Evolutionary conservation across 2,113 vertebrate species (phyloP).

Genomic region (Paratilapia polleni): DNA sequence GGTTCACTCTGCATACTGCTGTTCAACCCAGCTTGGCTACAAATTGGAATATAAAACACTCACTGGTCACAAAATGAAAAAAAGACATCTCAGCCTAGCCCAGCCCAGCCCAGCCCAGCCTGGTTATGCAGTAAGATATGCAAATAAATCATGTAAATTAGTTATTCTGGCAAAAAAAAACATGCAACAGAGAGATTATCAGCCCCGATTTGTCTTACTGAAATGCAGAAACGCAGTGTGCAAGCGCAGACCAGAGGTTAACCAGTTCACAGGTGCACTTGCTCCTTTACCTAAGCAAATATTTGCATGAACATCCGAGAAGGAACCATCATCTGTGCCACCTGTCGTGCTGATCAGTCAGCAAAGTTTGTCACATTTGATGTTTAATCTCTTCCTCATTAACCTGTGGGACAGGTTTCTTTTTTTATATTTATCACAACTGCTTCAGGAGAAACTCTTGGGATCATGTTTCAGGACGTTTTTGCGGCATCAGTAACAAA

Average conservation of each 20-base stretch:
- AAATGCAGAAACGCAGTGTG: background rate
- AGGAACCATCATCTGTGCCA: conserved; percentile 36
- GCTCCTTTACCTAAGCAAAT: conserved; percentile 52
- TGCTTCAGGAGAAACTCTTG: background rate
- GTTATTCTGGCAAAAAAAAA: conserved; percentile 4
- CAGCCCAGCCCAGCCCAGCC: background rate
- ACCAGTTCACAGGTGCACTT: conserved; percentile 57
- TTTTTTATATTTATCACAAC: background rate
- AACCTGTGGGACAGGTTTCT: conserved; percentile 5
- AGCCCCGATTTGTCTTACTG: background rate
- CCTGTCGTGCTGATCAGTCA: conserved; percentile 21
- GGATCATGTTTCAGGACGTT: background rate
- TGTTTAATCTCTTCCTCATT: conserved; percentile 34
- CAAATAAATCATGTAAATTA: conserved; percentile 46
- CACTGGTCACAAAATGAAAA: background rate
- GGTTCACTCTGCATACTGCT: background rate
- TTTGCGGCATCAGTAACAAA: conserved; percentile 2
- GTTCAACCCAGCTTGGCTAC: background rate
- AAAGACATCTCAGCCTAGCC: background rate
- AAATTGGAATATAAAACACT: conserved; percentile 11
- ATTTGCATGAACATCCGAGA: conserved; percentile 65
- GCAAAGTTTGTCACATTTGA: background rate
- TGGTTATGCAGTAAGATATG: conserved; percentile 12
- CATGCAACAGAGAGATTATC: conserved; percentile 13
- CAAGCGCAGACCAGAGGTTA: conserved; percentile 31